Evolutionary conservation across 2,113 vertebrate species (phyloP).

Genomic region (Bubo bubo): DNA sequence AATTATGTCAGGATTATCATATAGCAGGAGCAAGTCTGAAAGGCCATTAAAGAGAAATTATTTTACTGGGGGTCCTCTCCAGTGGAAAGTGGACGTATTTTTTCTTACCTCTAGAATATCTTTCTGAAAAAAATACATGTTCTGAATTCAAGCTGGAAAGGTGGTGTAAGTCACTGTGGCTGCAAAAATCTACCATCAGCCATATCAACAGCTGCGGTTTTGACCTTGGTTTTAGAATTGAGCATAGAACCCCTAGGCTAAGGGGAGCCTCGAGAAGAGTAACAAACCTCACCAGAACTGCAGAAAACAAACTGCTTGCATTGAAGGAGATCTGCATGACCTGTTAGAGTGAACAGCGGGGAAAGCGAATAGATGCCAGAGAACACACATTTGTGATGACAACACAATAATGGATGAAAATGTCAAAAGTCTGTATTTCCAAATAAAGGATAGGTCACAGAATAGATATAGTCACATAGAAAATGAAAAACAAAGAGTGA

Average conservation of each 20-base stretch:
- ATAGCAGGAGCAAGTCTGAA: background rate
- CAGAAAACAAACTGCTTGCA: background rate
- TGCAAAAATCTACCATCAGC: background rate
- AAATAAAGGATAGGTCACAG: background rate
- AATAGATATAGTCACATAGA: background rate
- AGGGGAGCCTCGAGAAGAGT: background rate
- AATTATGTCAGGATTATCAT: background rate
- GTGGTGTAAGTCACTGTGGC: background rate
- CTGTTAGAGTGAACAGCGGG: background rate
- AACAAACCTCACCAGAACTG: background rate
- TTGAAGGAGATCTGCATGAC: background rate
- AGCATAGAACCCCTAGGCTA: background rate
- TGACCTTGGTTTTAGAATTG: background rate
- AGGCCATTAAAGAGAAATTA: background rate
- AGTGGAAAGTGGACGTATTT: background rate
- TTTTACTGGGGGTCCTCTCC: background rate
- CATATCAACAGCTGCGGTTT: background rate
- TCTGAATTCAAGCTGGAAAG: background rate
- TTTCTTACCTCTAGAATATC: background rate
- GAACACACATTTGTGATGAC: fast-evolving
- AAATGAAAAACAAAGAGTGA: background rate
- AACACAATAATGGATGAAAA: background rate
- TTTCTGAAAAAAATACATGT: background rate
- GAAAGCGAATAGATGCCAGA: background rate
- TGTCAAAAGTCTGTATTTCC: background rate